Evolutionary conservation across 2,113 vertebrate genomes (phyloP).

Genomic region (Empidonax traillii): DNA sequence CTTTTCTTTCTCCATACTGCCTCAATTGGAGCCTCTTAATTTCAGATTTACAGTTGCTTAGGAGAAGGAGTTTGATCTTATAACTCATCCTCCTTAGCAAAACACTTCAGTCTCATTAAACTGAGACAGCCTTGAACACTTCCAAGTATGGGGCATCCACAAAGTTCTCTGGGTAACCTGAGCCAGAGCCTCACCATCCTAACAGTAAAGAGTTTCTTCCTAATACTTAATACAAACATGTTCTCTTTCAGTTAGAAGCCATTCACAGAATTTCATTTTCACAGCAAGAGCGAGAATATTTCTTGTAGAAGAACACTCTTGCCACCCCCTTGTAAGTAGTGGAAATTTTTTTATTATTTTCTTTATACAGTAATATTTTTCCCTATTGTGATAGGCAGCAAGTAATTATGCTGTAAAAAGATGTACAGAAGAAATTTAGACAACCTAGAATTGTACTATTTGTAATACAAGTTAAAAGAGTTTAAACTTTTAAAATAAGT

Average conservation of each 20-base stretch:
- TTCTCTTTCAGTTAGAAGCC: neutral
- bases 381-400: neutral
- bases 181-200: neutral
- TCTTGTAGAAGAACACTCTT: neutral
- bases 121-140: neutral
- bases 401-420: neutral
- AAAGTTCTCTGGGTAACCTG: neutral
- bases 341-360: neutral
- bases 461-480: neutral
- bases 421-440: neutral
- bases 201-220: neutral
- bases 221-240: neutral
- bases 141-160: neutral
- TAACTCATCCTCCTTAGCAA: too few species aligned
- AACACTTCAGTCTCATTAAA: too few species aligned
- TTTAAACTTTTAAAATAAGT: neutral
- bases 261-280: neutral
- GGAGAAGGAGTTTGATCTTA: too few species aligned
- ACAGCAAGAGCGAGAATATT: neutral
- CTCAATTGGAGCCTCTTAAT: too few species aligned
- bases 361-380: neutral
- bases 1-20: too few species aligned
- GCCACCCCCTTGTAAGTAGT: neutral
- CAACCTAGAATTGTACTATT: neutral
- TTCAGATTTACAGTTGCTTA: too few species aligned